Conservation (phyloP, 2,797 vertebrate species). For the Melanotaenia nigrans region DNA sequence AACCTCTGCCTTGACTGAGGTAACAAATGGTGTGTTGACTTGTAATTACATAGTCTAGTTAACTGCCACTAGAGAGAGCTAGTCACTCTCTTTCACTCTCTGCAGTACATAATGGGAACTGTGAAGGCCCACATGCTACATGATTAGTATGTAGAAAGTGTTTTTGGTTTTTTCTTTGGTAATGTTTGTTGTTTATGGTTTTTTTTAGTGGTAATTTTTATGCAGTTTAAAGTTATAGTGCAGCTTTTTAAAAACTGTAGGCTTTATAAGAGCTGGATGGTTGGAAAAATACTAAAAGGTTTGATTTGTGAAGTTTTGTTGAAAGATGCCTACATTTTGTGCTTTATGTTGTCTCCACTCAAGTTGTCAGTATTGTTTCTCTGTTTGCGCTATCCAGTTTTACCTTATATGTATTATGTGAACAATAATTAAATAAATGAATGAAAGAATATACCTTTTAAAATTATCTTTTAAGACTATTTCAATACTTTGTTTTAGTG, state of each 20-base stretch:
- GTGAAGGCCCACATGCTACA: background rate
- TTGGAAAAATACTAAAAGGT: background rate
- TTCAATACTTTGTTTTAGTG: background rate
- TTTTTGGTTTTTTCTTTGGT: no score
- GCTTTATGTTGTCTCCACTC: background rate
- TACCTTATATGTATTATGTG: background rate
- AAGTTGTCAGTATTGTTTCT: background rate
- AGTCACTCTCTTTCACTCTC: background rate
- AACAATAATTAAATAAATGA: no score
- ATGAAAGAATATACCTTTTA: background rate
- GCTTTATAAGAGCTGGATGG: background rate
- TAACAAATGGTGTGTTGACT: background rate
- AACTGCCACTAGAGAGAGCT: conserved; percentile 39
- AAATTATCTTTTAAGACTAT: background rate
- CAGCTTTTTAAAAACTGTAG: background rate
- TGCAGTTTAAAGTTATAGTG: background rate
- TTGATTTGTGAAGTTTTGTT: background rate
- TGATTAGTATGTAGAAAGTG: background rate
- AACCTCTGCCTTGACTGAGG: no score
- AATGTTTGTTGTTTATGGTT: no score
- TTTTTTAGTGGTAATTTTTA: background rate
- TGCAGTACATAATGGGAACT: background rate
- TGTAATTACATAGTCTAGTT: background rate
- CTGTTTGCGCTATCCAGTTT: background rate
- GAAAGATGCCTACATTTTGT: background rate